Evolutionary conservation across 2,797 vertebrate genomes (phyloP).

Genomic region (Rallus crepitans): DNA sequence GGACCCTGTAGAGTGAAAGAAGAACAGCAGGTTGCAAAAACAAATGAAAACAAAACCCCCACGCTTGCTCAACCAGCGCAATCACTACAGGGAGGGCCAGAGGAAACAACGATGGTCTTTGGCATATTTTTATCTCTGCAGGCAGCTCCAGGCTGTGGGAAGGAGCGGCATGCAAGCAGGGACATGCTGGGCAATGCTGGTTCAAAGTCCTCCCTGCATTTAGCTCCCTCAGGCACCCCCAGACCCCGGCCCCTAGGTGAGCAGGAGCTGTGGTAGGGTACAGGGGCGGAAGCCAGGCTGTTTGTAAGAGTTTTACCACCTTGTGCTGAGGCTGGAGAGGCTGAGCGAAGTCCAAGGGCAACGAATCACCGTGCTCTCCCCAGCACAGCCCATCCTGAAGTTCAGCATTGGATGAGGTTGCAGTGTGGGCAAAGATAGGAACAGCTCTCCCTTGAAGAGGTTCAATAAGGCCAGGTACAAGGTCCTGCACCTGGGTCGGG

Average conservation of each 20-base stretch:
- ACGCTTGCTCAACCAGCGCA: background rate
- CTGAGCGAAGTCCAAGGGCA: background rate
- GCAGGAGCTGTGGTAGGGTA: background rate
- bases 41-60: background rate
- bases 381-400: fast-evolving
- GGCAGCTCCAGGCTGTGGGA: background rate
- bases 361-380: background rate
- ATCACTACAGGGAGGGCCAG: background rate
- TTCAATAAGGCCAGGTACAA: too few relatives aligned
- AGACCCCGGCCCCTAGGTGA: fast-evolving
- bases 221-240: too few relatives aligned
- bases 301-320: background rate
- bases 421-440: background rate
- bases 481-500: too few relatives aligned
- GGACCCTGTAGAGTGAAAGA: background rate
- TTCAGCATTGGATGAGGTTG: background rate
- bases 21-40: conserved; percentile 23
- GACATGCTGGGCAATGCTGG: background rate
- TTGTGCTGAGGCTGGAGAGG: background rate
- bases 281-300: background rate
- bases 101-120: background rate
- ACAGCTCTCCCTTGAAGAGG: too few relatives aligned
- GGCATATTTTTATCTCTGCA: background rate
- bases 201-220: background rate
- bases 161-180: fast-evolving